phyloP scores from a whole-genome alignment of 2,113 vertebrate genomes.

The Onychorhynchus coronatus region DNA sequence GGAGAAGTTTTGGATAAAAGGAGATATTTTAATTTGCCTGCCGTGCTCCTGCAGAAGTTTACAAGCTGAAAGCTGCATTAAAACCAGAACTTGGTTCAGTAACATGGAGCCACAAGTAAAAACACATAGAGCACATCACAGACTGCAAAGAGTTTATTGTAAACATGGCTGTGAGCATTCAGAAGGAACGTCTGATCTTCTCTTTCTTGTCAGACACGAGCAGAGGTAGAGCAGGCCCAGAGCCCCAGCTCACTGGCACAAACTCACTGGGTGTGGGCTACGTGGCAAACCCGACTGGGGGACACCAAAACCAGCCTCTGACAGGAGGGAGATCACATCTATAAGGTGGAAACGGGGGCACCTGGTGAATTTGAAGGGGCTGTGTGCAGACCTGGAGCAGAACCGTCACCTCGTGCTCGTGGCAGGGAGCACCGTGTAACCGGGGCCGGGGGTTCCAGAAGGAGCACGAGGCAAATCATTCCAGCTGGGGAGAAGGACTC shows the following conservation, averaged over 20 bases:
- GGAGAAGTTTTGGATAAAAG: not conserved
- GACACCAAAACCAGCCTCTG: not conserved
- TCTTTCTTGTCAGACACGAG: not conserved
- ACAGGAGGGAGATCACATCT: not conserved
- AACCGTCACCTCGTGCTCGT: not conserved
- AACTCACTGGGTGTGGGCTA: rapidly evolving
- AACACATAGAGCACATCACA: not conserved
- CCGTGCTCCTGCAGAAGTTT: not conserved
- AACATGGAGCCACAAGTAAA: not conserved
- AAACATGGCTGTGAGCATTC: not conserved
- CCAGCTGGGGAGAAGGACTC: not conserved
- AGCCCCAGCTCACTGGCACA: not conserved
- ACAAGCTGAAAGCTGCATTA: slow-evolving; percentile 23
- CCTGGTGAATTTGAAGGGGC: not conserved
- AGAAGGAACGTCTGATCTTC: not conserved
- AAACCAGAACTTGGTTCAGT: not conserved
- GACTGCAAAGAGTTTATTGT: not conserved
- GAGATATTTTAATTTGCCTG: not conserved
- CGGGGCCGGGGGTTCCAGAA: not conserved
- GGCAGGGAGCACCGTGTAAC: not conserved
- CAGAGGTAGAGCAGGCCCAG: not conserved
- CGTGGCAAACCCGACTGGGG: not conserved
- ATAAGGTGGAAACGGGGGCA: rapidly evolving
- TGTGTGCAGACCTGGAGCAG: not conserved
- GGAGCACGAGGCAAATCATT: not conserved